Percentiles rank a stretch among this genome's conserved stretches.
phyloP scores from a whole-genome alignment of 2,797 vertebrate species.

The Hippoglossus hippoglossus region DNA sequence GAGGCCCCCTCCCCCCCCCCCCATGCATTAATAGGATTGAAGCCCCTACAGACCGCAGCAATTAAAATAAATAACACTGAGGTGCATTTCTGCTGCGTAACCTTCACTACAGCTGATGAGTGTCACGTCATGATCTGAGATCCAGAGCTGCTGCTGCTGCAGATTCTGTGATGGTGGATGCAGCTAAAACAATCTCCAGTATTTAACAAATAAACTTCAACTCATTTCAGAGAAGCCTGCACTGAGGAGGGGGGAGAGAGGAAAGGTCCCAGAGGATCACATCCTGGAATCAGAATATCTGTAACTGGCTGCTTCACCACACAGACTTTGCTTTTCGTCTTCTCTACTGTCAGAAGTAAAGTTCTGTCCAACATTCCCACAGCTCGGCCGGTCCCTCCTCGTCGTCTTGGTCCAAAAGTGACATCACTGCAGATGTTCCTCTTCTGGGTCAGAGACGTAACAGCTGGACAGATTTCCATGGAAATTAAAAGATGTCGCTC shows the following conservation, averaged over 20 bases:
- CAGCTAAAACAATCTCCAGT: conserved; percentile 18
- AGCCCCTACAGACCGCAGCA: conserved; percentile 25
- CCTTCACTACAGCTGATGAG: neutral
- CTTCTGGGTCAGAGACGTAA: conserved; percentile 37
- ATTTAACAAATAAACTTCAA: conserved; percentile 29
- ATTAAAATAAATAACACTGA: conserved; percentile 47
- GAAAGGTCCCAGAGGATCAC: neutral
- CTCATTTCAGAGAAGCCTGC: neutral
- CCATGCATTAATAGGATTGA: conserved; percentile 46
- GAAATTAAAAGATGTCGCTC: conserved; percentile 19
- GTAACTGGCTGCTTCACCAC: neutral
- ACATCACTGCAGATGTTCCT: conserved; percentile 74
- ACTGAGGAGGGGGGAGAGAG: neutral
- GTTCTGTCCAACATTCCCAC: conserved; percentile 27
- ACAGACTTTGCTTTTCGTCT: too few species aligned
- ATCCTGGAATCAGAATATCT: neutral
- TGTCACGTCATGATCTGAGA: neutral
- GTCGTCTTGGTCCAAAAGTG: conserved; percentile 25
- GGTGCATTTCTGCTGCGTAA: conserved; percentile 1
- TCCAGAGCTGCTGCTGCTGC: neutral
- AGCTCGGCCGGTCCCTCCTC: conserved; percentile 36
- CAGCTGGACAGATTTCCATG: conserved; percentile 53
- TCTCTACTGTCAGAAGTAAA: too few species aligned
- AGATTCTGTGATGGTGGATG: neutral
- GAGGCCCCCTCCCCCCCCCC: conserved; percentile 20